phyloP scores from a whole-genome alignment of 2,113 vertebrate species.

The Naja naja region DNA sequence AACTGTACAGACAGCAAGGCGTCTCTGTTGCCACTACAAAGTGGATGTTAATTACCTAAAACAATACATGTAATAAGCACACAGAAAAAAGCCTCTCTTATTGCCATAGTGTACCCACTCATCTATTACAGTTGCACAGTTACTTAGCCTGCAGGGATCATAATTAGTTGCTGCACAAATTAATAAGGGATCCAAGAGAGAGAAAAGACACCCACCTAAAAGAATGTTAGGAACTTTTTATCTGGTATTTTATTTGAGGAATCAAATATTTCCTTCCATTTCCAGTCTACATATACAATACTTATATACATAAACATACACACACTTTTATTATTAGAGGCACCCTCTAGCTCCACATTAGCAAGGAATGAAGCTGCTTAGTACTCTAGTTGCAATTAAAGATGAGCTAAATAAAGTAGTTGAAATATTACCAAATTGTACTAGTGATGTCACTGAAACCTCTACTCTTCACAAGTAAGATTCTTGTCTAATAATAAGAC shows the following conservation, averaged over 20 bases:
- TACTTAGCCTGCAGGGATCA: conserved; percentile 76
- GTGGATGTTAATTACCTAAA: conserved; percentile 88
- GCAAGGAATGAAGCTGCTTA: conserved; percentile 39
- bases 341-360: conserved; percentile 22
- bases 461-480: not conserved
- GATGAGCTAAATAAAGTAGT: not conserved
- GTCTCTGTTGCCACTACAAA: conserved; percentile 83
- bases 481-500: not conserved
- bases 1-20: conserved; percentile 83
- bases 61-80: conserved; percentile 82
- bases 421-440: conserved; percentile 22
- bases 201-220: conserved; percentile 61
- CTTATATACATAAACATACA: not conserved
- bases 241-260: conserved; percentile 72
- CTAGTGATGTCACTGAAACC: not conserved
- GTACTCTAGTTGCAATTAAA: conserved; percentile 5
- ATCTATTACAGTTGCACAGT: conserved; percentile 76
- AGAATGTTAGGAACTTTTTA: conserved; percentile 76
- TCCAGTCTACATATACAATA: not conserved
- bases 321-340: not conserved
- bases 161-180: conserved; percentile 80
- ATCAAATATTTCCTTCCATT: conserved; percentile 68
- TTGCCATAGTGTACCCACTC: conserved; percentile 69
- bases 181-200: conserved; percentile 73
- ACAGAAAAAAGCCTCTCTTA: conserved; percentile 70